Evolutionary conservation across 2,797 vertebrate genomes (phyloP), one percentile per base, ranked within the genome.

Genomic region (Coracias cyanogaster): DNA sequence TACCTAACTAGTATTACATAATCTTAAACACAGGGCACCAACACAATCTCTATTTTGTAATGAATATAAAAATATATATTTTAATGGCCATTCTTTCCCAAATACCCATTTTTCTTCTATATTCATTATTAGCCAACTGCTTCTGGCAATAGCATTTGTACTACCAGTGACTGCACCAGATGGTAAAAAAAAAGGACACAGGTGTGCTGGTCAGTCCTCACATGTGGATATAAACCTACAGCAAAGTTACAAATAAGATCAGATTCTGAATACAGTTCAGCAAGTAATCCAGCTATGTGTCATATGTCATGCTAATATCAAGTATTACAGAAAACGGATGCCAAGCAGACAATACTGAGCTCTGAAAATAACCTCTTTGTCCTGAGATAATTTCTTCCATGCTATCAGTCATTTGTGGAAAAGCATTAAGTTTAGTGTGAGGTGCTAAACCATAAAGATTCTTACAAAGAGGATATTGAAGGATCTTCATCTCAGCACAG

Each of bases 281-380:
- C 0, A 0, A 64, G 41, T 24, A 71, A 45, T 83, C 45, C 45
- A 81, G 15, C 80, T 74, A 78, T 48, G 0, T 43, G 28, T 49
- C 77, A 57, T 17, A 33, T 92, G 37, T 64, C 52, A 55, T 28
- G 20, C 21, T 70, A 43, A 17, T 69, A 65, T 54, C 64, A 77
- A 73, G 35, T 72, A 22, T 48, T 76, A 51, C 8, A 76, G 64
- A 92, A 89, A 89, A 41, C 12, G n/a, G 21, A 41, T 87, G 10
- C 21, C 65, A 78, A 83, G 46, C 54, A 92, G 89, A 58, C 21
- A 83, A 64, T 66, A 82, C 11, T 58, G 61, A 74, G 9, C 21
- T 78, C 72, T 87, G 43, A 87, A 96, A 92, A 95, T 65, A 93
- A 58, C 10, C 12, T 82, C 60, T 86, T 82, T 88, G 9, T 86